Evolutionary conservation across 2,888 invertebrate genomes (phyloP).

Genomic region (Xestia rhomboidea): DNA sequence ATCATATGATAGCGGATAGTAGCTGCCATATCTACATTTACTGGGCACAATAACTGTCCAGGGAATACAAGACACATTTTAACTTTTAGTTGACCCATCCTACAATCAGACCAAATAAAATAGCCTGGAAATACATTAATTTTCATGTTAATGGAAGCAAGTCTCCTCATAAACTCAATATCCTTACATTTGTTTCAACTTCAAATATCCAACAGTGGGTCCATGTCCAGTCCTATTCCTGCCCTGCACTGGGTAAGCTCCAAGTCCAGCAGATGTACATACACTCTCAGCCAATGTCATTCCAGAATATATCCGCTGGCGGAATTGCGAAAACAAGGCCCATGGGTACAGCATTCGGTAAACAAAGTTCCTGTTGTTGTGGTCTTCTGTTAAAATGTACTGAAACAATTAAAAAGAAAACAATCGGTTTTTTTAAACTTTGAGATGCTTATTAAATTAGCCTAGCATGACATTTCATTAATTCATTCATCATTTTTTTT

Average conservation of each 20-base stretch:
- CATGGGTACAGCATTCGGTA: slow-evolving; percentile 96
- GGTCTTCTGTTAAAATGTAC: slow-evolving; percentile 95
- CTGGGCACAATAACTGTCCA: too few relatives aligned
- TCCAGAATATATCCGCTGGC: slow-evolving; percentile 97
- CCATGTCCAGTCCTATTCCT: slow-evolving; percentile 95
- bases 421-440: not conserved
- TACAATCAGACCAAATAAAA: too few relatives aligned
- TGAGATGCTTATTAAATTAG: too few relatives aligned
- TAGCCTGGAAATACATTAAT: not conserved
- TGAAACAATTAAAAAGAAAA: slow-evolving; percentile 84
- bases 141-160: not conserved
- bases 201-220: slow-evolving; percentile 93
- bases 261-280: slow-evolving; percentile 97
- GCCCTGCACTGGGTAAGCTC: slow-evolving; percentile 95
- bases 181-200: slow-evolving; percentile 91
- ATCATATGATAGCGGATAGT: not conserved
- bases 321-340: slow-evolving; percentile 96
- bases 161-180: not conserved
- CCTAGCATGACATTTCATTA: too few relatives aligned
- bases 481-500: too few relatives aligned
- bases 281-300: slow-evolving; percentile 97
- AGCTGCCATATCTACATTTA: not conserved
- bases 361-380: slow-evolving; percentile 92
- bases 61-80: not conserved
- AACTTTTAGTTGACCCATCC: not conserved